phyloP scores from a whole-genome alignment of 2,113 vertebrate genomes.

The Pseudorasbora parva region DNA sequence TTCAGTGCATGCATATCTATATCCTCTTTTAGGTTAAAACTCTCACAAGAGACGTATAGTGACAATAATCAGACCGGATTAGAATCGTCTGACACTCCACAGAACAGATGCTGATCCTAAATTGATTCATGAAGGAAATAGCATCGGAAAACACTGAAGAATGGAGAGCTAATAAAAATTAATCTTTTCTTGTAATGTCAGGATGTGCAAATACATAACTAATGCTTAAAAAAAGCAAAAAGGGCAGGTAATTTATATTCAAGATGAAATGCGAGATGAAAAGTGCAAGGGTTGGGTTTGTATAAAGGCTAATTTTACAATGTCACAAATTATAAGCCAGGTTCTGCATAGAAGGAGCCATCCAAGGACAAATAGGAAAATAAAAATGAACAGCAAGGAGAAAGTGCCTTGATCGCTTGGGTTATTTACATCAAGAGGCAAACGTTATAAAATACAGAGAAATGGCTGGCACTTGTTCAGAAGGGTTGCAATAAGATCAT shows the following conservation, averaged over 20 bases:
- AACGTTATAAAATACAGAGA: background rate
- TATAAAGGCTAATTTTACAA: constrained; percentile 46
- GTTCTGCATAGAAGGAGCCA: constrained; percentile 1
- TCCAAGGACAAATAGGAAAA: constrained; percentile 28
- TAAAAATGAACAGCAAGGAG: constrained; percentile 20
- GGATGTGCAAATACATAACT: constrained; percentile 57
- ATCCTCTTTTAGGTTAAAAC: background rate
- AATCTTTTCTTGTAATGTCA: constrained; percentile 58
- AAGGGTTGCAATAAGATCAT: background rate
- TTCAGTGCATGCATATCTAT: background rate
- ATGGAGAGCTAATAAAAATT: constrained; percentile 51
- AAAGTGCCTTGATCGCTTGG: constrained; percentile 16
- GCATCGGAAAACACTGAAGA: constrained; percentile 40
- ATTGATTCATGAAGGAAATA: constrained; percentile 55
- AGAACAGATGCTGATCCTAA: constrained; percentile 52
- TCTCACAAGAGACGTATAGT: background rate
- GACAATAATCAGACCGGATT: constrained; percentile 18
- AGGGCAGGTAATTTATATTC: constrained; percentile 38
- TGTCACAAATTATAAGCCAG: constrained; percentile 32
- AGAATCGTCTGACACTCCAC: background rate
- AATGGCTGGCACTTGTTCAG: background rate
- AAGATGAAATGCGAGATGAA: constrained; percentile 44
- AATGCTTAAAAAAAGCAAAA: constrained; percentile 50
- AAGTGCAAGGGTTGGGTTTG: constrained; percentile 15
- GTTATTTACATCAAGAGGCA: background rate